Evolutionary conservation across 2,113 vertebrate genomes (phyloP), one percentile per base, ranked within the genome.

Genomic region (Conger conger): DNA sequence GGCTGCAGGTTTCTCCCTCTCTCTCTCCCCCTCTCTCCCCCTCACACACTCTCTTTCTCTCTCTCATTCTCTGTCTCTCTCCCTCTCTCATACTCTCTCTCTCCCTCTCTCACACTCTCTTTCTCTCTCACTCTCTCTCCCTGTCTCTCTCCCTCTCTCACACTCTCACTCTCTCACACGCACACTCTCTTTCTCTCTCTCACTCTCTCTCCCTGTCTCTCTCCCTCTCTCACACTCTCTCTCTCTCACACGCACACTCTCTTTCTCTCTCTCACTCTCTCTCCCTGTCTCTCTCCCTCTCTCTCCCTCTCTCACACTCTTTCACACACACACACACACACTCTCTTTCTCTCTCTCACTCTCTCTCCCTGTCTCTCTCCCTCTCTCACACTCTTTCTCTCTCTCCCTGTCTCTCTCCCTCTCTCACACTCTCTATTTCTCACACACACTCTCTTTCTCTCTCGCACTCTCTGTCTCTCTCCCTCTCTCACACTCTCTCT

Each of bases 251-350:
- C 40, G 9, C 40, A 42, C 40, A 42, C 40, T 9, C 9, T 9
- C 40, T 3, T 42, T 42, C 9, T 9, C 40, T 78, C 33, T 54
- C 30, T 35, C 50, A 33, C 0, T 38, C 20, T 54, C 50, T 68
- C 3, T 36, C 45, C 27, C 86, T 68, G 88, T 82, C 89, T 18
- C 53, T 40, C 86, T 9, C 84, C 30, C 78, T 2, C 23, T 1
- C 30, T 40, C 36, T 1, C 33, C 17, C 15, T 38, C 16, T 3
- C 77, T n/a, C n/a, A n/a, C n/a, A n/a, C n/a, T n/a, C n/a, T n/a
- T 30, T 36, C 36, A 0, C 53, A 27, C 54, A 30, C 35, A 20
- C 7, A 36, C 9, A n/a, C n/a, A n/a, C n/a, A n/a, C n/a, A n/a
- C n/a, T n/a, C n/a, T n/a, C n/a, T n/a, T n/a, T n/a, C n/a, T n/a